Percentiles rank a stretch among this genome's conserved stretches.
These are phyloP conservation scores for Sycobia sp. DNA, from an alignment of 1,140 invertebrate genomes.

Conservation along the genomic window DNA sequence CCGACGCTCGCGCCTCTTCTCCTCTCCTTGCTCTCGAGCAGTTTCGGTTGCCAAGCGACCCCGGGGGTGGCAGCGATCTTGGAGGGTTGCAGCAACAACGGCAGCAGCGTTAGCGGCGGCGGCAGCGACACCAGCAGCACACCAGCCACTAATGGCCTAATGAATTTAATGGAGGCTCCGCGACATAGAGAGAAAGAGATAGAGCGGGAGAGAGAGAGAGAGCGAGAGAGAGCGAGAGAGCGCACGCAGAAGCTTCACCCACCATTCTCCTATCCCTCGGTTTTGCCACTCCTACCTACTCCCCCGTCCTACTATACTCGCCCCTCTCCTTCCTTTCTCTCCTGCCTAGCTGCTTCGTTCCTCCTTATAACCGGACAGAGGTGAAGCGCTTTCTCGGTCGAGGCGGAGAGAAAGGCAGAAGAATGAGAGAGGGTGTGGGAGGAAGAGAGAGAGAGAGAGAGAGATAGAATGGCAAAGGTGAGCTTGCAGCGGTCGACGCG, in stretches of 20 bases:
- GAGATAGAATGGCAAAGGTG: not conserved
- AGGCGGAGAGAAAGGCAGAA: not conserved
- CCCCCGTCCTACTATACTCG: no score
- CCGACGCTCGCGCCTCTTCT: no score
- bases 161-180: conserved; percentile 63
- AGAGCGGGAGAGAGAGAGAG: not conserved
- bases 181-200: conserved; percentile 43
- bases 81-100: conserved; percentile 56
- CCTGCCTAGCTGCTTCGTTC: no score
- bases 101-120: no score
- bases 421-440: not conserved
- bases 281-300: no score
- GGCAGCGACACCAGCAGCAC: no score
- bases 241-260: no score
- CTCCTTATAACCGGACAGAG: no score
- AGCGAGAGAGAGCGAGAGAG: no score
- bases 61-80: conserved; percentile 57
- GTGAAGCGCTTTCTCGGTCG: not conserved
- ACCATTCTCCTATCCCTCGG: no score
- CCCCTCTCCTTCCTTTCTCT: conserved; percentile 3
- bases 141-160: conserved; percentile 61
- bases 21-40: conserved; percentile 27
- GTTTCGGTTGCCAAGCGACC: conserved; percentile 58
- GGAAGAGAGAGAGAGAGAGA: not conserved
- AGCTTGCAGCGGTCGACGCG: not conserved